Evolutionary conservation across 2,797 vertebrate genomes (phyloP).

Genomic region (Clarias laeviceps): DNA sequence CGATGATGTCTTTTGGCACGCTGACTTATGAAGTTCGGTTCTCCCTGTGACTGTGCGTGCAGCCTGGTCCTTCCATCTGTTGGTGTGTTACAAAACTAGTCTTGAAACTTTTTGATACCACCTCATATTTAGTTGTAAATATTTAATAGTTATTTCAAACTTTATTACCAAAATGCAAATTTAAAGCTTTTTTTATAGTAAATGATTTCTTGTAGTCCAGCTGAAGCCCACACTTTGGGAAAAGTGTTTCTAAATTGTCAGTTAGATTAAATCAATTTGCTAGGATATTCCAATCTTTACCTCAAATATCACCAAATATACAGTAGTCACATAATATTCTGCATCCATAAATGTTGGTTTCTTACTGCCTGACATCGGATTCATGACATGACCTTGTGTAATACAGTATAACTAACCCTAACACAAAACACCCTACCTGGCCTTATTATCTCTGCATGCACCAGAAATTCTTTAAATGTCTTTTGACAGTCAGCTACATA

Average conservation of each 20-base stretch:
- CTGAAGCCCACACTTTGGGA: no score
- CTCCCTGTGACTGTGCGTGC: no score
- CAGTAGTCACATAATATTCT: not conserved
- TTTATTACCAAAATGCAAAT: no score
- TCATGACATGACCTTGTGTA: conserved; percentile 19
- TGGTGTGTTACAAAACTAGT: no score
- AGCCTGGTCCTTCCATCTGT: no score
- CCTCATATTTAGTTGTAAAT: no score
- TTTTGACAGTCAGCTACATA: conserved; percentile 65
- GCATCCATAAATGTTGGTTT: not conserved
- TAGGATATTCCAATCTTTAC: not conserved
- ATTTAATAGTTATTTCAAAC: no score
- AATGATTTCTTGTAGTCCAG: no score
- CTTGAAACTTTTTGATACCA: no score
- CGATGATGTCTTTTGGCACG: no score
- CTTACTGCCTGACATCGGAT: conserved; percentile 70
- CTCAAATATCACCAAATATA: not conserved
- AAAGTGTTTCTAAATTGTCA: not conserved
- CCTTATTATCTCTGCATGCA: conserved; percentile 68
- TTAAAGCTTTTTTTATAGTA: no score
- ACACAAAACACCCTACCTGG: conserved; percentile 63
- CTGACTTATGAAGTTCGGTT: no score
- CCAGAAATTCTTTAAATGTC: conserved; percentile 17
- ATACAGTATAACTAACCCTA: not conserved
- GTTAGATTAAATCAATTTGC: not conserved